Conservation (phyloP, 2,888 invertebrate genomes). For the Himalopsyche anomala region DNA sequence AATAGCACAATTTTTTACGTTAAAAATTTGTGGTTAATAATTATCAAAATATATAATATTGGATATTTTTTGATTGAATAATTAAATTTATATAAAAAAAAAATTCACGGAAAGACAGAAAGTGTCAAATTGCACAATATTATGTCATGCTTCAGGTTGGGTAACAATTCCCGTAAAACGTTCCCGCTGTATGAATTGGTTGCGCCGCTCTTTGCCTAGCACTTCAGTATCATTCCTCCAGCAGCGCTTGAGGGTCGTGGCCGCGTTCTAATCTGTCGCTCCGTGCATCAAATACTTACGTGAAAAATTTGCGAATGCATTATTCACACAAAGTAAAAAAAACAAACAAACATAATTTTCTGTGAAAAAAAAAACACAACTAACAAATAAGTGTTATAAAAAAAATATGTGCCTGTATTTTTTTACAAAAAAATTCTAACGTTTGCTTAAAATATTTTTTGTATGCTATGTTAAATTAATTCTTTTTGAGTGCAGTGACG, state of each 20-base stretch:
- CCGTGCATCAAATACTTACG: neutral
- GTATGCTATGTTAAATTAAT: neutral
- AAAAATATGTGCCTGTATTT: neutral
- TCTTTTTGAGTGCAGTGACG: constrained; percentile 1
- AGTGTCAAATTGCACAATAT: too few species aligned
- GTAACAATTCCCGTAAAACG: too few species aligned
- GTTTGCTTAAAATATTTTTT: neutral
- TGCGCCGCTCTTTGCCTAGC: neutral
- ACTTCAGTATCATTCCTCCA: constrained; percentile 14
- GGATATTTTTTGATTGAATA: too few species aligned
- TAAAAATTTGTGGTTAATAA: too few species aligned
- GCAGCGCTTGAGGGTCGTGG: neutral
- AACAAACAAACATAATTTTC: neutral
- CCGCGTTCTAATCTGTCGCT: neutral
- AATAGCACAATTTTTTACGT: too few species aligned
- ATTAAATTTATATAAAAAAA: too few species aligned
- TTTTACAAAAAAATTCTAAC: neutral
- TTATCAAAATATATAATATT: too few species aligned
- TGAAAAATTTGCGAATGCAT: neutral
- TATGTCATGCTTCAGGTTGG: too few species aligned
- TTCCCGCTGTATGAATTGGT: too few species aligned
- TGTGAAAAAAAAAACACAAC: neutral
- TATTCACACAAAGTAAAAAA: neutral
- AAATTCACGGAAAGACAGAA: too few species aligned
- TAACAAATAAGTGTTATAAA: neutral